Percentiles rank a stretch among this genome's conserved stretches.
Evolutionary conservation across 2,888 invertebrate genomes (phyloP).

Genomic region (Eristalis intricaria): DNA sequence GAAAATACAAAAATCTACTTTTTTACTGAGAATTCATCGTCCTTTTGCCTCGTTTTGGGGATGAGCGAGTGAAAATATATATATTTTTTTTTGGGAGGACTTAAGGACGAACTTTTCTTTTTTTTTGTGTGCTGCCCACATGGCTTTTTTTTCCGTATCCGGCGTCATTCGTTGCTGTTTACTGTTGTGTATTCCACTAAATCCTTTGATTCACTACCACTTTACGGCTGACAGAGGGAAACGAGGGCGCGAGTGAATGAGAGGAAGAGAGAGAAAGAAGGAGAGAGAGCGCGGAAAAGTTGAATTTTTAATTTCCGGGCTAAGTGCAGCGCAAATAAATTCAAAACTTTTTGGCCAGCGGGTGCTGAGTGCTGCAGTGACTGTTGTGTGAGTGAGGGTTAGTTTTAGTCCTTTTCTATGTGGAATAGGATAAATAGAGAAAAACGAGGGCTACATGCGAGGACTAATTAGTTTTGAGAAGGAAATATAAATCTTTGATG

Average conservation of each 20-base stretch:
- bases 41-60: neutral
- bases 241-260: neutral
- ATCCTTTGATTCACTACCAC: constrained; percentile 34
- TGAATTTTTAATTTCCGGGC: constrained; percentile 68
- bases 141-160: neutral
- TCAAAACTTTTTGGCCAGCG: constrained; percentile 35
- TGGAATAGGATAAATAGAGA: neutral
- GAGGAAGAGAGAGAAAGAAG: neutral
- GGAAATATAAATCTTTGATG: neutral
- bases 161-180: constrained; percentile 36
- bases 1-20: neutral
- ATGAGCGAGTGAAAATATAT: no score
- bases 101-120: neutral
- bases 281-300: constrained; percentile 9
- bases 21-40: neutral
- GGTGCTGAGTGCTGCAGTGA: neutral
- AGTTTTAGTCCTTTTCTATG: neutral
- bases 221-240: neutral
- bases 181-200: constrained; percentile 39
- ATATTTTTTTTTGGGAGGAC: neutral
- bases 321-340: constrained; percentile 64
- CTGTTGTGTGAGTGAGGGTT: neutral
- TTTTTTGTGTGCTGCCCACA: neutral
- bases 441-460: neutral
- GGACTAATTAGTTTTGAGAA: neutral